Base-by-base conservation (phyloP, 2,113 vertebrate genomes). In the Catharus bicknelli region DNA sequence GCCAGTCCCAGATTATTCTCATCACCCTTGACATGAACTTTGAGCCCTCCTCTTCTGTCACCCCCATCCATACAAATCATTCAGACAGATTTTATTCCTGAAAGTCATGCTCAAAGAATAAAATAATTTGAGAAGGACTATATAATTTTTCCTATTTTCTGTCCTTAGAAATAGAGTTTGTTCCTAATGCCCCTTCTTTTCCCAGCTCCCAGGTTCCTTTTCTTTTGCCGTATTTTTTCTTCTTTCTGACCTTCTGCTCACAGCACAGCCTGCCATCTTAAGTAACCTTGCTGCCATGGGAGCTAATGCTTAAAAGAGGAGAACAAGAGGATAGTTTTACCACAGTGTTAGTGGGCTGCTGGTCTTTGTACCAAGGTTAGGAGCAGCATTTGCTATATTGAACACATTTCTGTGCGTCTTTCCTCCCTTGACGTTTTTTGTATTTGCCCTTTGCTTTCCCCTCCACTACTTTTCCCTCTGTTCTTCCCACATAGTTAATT, bases 361-460 rank as follows among this genome's bases (percentile, higher is more conserved):
- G 74, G 62, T 42, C 58, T 58, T 68, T 5, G 10, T 81, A 25
- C 17, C 7, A 21, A 34, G 30, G 21, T 72, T 83, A 78, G 57
- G 61, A 89, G 13, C 8, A 62, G 20, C 45, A 8, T 87, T 85
- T 81, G 40, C 43, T 64, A 13, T 68, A 13, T 68, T 76, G 67
- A 25, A 42, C 12, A 4, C 13, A 9, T 40, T 34, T 67, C 19
- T 76, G 17, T 42, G 12, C 0, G 0, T 45, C 12, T 75, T 11
- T 74, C 12, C 9, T 53, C 14, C 10, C 15, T 64, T 83, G 29
- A 32, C 5, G 1, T 45, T 63, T 68, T 68, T 57, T 63, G 0
- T 79, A 19, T 85, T 93, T 87, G 36, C 42, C 12, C 11, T 72
- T 75, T 87, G 25, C 34, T 85, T 87, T 81, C 23, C 29, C 15